Evolutionary conservation across 2,797 vertebrate genomes (phyloP).

Genomic region (Cyprinodon diabolis): DNA sequence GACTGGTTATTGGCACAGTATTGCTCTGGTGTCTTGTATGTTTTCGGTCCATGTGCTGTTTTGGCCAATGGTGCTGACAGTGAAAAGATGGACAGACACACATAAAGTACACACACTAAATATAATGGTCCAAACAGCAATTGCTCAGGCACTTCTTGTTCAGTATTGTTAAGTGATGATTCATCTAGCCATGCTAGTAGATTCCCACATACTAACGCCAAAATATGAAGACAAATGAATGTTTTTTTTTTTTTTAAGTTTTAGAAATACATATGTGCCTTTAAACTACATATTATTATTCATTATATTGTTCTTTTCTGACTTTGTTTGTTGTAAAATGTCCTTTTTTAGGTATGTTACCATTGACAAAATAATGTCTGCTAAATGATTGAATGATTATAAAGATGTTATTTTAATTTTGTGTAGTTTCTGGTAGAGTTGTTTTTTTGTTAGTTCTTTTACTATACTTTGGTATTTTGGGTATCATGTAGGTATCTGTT

Average conservation of each 20-base stretch:
- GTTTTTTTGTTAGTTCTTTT: too few relatives aligned
- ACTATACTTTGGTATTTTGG: neutral
- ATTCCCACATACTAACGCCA: neutral
- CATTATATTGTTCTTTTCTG: too few relatives aligned
- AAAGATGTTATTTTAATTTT: too few relatives aligned
- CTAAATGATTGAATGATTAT: too few relatives aligned
- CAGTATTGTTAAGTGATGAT: neutral
- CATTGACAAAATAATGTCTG: too few relatives aligned
- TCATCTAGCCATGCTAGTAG: neutral
- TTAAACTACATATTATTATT: too few relatives aligned
- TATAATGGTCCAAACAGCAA: neutral
- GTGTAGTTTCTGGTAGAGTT: too few relatives aligned
- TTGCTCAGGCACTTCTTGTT: neutral
- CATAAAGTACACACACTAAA: neutral
- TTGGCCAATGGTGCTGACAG: conserved; percentile 6
- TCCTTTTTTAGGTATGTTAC: too few relatives aligned
- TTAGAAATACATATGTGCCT: neutral
- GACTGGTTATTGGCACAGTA: conserved; percentile 29
- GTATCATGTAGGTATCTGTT: neutral
- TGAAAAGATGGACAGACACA: conserved; percentile 8
- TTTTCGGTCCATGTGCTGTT: conserved; percentile 32
- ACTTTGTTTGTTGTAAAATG: too few relatives aligned
- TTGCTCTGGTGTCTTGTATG: conserved; percentile 32
- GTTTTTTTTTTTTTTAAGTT: neutral
- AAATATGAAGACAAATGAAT: neutral